Evolutionary conservation across 2,113 vertebrate species (phyloP).

Genomic region (Salvator merianae): DNA sequence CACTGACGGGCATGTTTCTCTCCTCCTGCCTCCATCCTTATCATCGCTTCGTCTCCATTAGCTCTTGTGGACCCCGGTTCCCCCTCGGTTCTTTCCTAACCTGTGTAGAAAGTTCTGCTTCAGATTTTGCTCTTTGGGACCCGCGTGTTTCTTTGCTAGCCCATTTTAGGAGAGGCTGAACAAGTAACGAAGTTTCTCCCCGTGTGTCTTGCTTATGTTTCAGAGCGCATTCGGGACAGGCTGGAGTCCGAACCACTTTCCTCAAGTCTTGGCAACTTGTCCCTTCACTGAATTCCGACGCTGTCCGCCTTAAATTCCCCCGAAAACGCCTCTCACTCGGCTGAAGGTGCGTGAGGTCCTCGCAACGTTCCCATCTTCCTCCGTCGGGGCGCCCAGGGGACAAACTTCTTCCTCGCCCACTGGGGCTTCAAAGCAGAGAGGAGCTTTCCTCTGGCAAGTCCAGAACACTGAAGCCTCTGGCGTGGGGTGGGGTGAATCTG

Average conservation of each 20-base stretch:
- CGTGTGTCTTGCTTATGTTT: constrained; percentile 8
- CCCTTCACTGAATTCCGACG: constrained; percentile 77
- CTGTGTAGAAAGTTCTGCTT: not conserved
- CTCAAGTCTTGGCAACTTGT: constrained; percentile 76
- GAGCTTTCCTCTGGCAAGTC: not conserved
- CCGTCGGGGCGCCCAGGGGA: too few relatives aligned
- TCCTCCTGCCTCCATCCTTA: not conserved
- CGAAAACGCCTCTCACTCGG: constrained; percentile 81
- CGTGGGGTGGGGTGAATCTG: not conserved
- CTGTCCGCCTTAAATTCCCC: constrained; percentile 86
- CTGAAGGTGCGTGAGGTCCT: constrained; percentile 85
- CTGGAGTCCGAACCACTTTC: constrained; percentile 64
- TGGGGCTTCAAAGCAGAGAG: not conserved
- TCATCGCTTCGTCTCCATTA: not conserved
- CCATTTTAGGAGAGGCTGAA: not conserved
- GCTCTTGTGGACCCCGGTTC: not conserved
- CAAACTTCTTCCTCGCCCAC: too few relatives aligned
- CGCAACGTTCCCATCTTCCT: too few relatives aligned
- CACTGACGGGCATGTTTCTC: too few relatives aligned
- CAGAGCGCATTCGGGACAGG: constrained; percentile 63
- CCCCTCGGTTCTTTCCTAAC: not conserved
- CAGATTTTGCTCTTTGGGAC: not conserved
- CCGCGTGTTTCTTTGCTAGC: not conserved
- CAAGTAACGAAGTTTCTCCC: not conserved
- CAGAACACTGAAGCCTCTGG: too few relatives aligned